These are phyloP conservation scores for Yponomeuta plumbellus DNA, from an alignment of 2,888 invertebrate species.

Conservation along the genomic window DNA sequence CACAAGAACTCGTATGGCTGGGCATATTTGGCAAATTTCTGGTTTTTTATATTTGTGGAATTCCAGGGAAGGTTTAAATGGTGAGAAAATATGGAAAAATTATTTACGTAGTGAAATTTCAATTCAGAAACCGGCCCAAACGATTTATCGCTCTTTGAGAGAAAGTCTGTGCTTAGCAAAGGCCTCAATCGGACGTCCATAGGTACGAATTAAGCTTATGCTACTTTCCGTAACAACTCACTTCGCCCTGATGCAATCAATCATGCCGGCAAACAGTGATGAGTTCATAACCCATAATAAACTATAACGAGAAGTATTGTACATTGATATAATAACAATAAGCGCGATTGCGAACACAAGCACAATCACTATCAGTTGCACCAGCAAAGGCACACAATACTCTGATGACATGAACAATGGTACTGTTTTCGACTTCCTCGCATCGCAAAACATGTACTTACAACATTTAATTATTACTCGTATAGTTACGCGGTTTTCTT, in stretches of 20 bases:
- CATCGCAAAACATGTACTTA: constrained; percentile 20
- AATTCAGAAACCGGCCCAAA: too few species aligned
- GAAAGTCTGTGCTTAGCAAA: too few species aligned
- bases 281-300: background rate
- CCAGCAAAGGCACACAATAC: constrained; percentile 18
- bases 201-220: too few species aligned
- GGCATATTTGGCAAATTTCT: too few species aligned
- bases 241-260: background rate
- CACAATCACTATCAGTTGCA: constrained; percentile 18
- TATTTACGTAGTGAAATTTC: too few species aligned
- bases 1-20: too few species aligned
- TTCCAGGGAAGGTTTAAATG: too few species aligned
- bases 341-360: constrained; percentile 14
- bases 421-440: constrained; percentile 20
- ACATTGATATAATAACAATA: constrained; percentile 13
- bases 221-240: background rate
- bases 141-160: too few species aligned
- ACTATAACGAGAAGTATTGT: constrained; percentile 1
- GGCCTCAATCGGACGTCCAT: too few species aligned
- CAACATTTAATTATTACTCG: constrained; percentile 16
- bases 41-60: too few species aligned
- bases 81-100: too few species aligned
- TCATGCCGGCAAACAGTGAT: background rate
- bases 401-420: constrained; percentile 21
- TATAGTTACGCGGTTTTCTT: constrained; percentile 18